A percentile compares a stretch with the other conserved stretches of the same genome.
phyloP scores from a whole-genome alignment of 2,113 vertebrate species.

The Pavo muticus region DNA sequence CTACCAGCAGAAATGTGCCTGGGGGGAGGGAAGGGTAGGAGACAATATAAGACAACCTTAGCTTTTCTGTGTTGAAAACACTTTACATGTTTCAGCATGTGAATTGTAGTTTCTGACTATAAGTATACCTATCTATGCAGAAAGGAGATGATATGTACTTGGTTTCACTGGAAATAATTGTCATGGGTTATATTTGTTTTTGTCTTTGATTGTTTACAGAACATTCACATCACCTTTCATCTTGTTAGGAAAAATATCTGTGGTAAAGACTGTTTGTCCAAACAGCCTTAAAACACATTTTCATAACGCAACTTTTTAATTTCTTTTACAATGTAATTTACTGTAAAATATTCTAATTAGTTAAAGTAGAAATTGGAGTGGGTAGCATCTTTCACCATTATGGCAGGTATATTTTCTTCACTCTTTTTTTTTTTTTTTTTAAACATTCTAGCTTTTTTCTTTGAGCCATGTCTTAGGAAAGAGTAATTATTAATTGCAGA shows the following conservation, averaged over 20 bases:
- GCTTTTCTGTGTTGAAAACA: background rate
- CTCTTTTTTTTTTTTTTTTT: background rate
- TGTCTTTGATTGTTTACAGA: background rate
- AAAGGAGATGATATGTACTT: background rate
- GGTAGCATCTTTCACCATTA: background rate
- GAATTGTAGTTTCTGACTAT: background rate
- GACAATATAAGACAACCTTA: background rate
- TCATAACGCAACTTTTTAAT: background rate
- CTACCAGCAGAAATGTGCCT: background rate
- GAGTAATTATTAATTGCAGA: background rate
- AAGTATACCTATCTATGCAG: background rate
- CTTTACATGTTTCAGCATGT: background rate
- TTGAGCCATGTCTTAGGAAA: background rate
- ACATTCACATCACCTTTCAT: background rate
- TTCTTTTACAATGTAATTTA: background rate
- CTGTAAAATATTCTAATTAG: background rate
- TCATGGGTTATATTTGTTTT: background rate
- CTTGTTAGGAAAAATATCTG: background rate
- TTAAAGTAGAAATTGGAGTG: background rate
- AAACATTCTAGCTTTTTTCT: background rate
- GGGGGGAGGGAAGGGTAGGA: background rate
- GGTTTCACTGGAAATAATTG: background rate
- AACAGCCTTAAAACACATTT: background rate
- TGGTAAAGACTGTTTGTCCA: background rate
- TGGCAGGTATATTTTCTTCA: background rate